These are phyloP conservation scores for Branchellion lobata DNA, from an alignment of 2,888 invertebrate genomes.

Conservation along the genomic window DNA sequence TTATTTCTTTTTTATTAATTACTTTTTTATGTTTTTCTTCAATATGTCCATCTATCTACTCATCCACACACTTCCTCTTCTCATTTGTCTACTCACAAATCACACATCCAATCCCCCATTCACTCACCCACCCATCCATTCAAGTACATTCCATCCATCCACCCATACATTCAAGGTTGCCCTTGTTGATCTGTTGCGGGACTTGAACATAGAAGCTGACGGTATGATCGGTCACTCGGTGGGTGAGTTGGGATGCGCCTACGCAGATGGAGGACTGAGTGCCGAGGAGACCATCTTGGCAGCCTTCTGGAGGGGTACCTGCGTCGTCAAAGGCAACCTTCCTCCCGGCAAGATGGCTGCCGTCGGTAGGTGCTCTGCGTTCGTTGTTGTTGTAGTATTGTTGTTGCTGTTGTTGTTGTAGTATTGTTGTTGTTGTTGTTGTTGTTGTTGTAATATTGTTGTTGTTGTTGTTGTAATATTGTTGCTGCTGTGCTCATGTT, in stretches of 20 bases:
- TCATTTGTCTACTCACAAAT: too few relatives aligned
- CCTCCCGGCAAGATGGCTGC: slow-evolving; percentile 59
- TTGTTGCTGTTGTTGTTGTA: not conserved
- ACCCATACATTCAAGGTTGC: slow-evolving; percentile 69
- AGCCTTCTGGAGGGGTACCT: slow-evolving; percentile 78
- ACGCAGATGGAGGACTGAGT: slow-evolving; percentile 91
- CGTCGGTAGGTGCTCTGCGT: slow-evolving; percentile 62
- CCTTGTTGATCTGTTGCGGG: slow-evolving; percentile 79
- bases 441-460: not conserved
- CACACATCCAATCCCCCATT: too few relatives aligned
- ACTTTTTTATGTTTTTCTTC: too few relatives aligned
- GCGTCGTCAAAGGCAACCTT: slow-evolving; percentile 59
- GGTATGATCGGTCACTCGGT: slow-evolving; percentile 95
- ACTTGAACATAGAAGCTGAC: slow-evolving; percentile 78
- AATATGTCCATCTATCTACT: too few relatives aligned
- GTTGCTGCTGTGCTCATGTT: too few relatives aligned
- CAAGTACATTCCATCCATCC: too few relatives aligned
- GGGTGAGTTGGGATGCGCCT: slow-evolving; percentile 90
- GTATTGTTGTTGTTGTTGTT: not conserved
- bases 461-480: too few relatives aligned
- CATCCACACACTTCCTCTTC: too few relatives aligned
- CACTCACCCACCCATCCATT: too few relatives aligned
- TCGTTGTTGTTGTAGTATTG: not conserved
- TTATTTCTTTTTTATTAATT: too few relatives aligned
- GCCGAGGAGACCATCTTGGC: slow-evolving; percentile 89